Base-by-base conservation (phyloP, 2,113 vertebrate genomes). In the Tylochromis polylepis region DNA sequence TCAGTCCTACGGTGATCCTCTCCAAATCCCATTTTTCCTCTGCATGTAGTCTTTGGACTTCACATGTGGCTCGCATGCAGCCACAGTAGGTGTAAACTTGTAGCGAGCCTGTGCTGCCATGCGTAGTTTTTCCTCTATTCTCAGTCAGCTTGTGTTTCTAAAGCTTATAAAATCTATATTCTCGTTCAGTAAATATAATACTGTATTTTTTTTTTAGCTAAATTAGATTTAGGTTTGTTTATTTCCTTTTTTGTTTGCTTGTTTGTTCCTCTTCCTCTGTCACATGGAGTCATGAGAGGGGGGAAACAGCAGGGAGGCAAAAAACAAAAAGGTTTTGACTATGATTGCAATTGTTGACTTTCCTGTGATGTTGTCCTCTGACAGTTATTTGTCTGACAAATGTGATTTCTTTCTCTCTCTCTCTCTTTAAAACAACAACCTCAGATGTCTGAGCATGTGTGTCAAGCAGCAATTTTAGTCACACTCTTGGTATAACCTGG, bases 1-100 rank as follows among this genome's bases (percentile, higher is more conserved):
- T 96, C 97, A 91, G 86, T 94, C 95, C 87, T 38, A 95, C 92
- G 75, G 94, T 88, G 93, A 94, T 93, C 95, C 94, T 92, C 93
- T 95, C 89, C 91, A 94, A 93, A 93, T 91, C 82, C 87, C 34
- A 8, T 72, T 84, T 84, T 89, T 81, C 86, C 88, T 85, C 46
- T 36, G 77, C 55, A n/a, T 83, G 84, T 65, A 24, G 72, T 57
- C 85, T 81, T 34, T 83, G 81, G 83, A 84, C 78, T 88, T 86
- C 46, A 84, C 87, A 31, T 62, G 83, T 31, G 79, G 58, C 56
- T 62, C 60, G 41, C 86, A 70, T 14, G 84, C 84, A 86, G 58
- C 62, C 57, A 16, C 49, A 15, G 70, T 8, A 95, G 94, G 94
- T 95, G 92, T 57, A 36, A 85, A 88, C 72, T 51, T 62, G 72